phyloP scores from a whole-genome alignment of 1,140 invertebrate genomes.

The Galendromus occidentalis region DNA sequence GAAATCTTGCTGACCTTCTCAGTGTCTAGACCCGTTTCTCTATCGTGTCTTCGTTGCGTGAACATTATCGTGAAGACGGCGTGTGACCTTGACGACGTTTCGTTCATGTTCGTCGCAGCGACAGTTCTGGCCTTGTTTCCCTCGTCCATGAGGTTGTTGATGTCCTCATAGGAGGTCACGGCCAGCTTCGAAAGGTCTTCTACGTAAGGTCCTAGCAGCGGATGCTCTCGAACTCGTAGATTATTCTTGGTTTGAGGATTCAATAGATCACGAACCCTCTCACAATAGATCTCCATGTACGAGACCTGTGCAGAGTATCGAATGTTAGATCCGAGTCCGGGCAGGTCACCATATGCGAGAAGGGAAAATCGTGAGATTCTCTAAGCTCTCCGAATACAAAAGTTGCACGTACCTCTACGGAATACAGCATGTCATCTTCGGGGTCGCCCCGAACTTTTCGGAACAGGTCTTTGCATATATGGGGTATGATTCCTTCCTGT shows the following conservation, averaged over 20 bases:
- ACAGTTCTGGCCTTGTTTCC: conserved; percentile 65
- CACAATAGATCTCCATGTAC: conserved; percentile 99
- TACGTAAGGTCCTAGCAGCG: conserved; percentile 87
- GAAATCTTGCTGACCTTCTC: conserved; percentile 89
- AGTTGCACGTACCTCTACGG: conserved; percentile 64
- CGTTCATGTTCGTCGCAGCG: conserved; percentile 99
- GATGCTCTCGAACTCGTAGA: conserved; percentile 87
- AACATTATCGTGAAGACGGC: conserved; percentile 99
- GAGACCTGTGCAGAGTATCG: too few relatives aligned
- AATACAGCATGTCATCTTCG: conserved; percentile 50
- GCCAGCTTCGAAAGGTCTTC: conserved; percentile 93
- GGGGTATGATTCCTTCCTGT: conserved; percentile 92
- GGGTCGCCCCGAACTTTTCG: conserved; percentile 51
- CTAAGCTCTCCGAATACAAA: too few relatives aligned
- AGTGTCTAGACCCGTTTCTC: conserved; percentile 47
- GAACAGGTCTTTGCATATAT: conserved; percentile 92
- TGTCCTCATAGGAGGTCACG: conserved; percentile 89
- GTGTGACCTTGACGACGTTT: conserved; percentile 92
- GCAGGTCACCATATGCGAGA: too few relatives aligned
- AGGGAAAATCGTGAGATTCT: too few relatives aligned
- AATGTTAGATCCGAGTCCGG: too few relatives aligned
- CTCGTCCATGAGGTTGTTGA: conserved; percentile 93
- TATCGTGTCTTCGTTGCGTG: conserved; percentile 65
- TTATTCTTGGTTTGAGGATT: conserved; percentile 94
- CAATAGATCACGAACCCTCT: conserved; percentile 81